phyloP scores from a whole-genome alignment of 2,797 vertebrate species.

The Morus bassanus region DNA sequence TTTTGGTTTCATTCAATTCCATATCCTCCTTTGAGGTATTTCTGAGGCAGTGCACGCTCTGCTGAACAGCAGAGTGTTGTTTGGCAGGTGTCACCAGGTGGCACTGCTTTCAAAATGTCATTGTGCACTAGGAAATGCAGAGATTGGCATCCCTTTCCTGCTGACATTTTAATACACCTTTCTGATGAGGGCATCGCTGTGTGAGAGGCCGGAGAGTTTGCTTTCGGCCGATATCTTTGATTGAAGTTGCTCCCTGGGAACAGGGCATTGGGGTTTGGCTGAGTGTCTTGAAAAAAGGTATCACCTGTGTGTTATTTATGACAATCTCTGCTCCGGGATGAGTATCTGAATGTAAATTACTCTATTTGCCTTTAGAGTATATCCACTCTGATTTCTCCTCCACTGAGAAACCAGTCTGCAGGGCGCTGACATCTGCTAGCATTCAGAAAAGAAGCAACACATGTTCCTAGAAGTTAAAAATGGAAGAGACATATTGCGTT shows the following conservation, averaged over 20 bases:
- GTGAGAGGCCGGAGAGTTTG: conserved; percentile 36
- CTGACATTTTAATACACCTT: conserved; percentile 65
- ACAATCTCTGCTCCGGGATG: conserved; percentile 42
- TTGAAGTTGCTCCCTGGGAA: conserved; percentile 46
- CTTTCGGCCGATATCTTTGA: not conserved
- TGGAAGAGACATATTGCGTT: conserved; percentile 46
- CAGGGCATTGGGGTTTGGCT: not conserved
- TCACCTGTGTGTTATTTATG: conserved; percentile 31
- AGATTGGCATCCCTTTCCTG: conserved; percentile 59
- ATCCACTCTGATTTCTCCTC: conserved; percentile 45
- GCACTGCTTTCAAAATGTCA: conserved; percentile 66
- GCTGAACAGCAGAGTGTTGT: conserved; percentile 24
- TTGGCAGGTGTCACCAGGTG: conserved; percentile 67
- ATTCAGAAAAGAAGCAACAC: conserved; percentile 48
- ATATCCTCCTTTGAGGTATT: not conserved
- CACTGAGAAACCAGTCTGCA: conserved; percentile 43
- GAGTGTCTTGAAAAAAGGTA: conserved; percentile 28
- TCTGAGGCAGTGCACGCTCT: not conserved
- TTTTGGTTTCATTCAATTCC: not conserved
- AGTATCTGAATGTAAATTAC: conserved; percentile 63
- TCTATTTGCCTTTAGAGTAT: conserved; percentile 55
- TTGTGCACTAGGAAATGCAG: not conserved
- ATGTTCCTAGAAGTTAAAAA: conserved; percentile 61
- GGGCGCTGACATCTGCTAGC: conserved; percentile 60
- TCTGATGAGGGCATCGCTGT: conserved; percentile 43